Percentiles rank a stretch among this genome's conserved stretches.
phyloP scores from a whole-genome alignment of 2,113 vertebrate genomes.

The Pseudopipra pipra region DNA sequence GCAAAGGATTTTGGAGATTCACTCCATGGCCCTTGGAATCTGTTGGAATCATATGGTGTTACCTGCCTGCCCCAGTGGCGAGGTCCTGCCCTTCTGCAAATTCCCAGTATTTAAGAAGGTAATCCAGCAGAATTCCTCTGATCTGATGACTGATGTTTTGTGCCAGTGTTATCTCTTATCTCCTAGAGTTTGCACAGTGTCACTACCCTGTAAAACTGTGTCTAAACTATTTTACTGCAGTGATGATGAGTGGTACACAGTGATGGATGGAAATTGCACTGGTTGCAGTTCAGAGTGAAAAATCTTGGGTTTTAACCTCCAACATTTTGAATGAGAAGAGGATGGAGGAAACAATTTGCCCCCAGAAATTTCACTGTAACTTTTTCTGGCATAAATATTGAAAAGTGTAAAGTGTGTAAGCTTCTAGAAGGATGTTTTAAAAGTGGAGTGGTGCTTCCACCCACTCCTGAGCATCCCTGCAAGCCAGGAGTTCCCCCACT shows the following conservation, averaged over 20 bases:
- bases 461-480: neutral
- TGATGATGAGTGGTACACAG: fast-evolving
- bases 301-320: neutral
- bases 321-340: neutral
- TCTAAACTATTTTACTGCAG: neutral
- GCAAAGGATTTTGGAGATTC: neutral
- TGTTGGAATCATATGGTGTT: neutral
- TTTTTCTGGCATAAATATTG: neutral
- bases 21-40: neutral
- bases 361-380: neutral
- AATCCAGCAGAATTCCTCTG: neutral
- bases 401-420: neutral
- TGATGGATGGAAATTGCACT: neutral
- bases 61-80: neutral
- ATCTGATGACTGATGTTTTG: neutral
- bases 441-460: neutral
- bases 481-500: neutral
- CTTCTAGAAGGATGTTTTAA: neutral
- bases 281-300: neutral
- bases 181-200: neutral
- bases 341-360: neutral
- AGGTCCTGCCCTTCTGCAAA: neutral
- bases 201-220: neutral
- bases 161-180: neutral
- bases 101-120: neutral